Evolutionary conservation across 2,888 invertebrate species (phyloP).

Genomic region (Eucera pruinosa): DNA sequence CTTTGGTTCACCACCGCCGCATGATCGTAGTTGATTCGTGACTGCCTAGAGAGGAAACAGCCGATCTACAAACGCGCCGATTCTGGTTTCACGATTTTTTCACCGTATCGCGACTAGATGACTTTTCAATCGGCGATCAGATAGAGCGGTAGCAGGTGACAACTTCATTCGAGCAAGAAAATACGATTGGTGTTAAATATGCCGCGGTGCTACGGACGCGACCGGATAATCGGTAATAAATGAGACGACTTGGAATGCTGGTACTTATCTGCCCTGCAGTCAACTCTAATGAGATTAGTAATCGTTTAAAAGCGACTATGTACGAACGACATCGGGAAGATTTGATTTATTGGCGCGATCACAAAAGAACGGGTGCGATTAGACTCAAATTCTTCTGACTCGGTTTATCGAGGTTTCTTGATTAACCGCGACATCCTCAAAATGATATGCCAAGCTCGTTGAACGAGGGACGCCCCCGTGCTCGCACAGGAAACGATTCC

Average conservation of each 20-base stretch:
- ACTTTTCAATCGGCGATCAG: slow-evolving; percentile 1
- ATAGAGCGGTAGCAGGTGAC: slow-evolving; percentile 32
- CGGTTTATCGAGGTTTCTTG: slow-evolving; percentile 10
- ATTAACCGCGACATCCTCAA: slow-evolving; percentile 17
- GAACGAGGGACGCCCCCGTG: slow-evolving; percentile 51
- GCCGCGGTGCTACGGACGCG: background rate
- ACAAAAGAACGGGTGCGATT: background rate
- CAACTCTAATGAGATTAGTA: slow-evolving; percentile 48
- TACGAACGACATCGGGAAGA: background rate
- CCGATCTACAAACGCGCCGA: slow-evolving; percentile 29
- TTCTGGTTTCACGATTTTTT: slow-evolving; percentile 39
- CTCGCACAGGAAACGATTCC: slow-evolving; percentile 70
- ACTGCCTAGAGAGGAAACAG: background rate
- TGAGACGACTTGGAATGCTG: slow-evolving; percentile 15
- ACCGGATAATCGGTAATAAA: slow-evolving; percentile 49
- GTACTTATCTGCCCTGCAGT: slow-evolving; percentile 40
- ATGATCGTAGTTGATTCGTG: background rate
- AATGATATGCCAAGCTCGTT: background rate
- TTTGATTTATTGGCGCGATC: slow-evolving; percentile 17
- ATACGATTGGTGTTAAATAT: background rate
- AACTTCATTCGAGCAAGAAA: slow-evolving; percentile 36
- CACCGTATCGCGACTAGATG: slow-evolving; percentile 7
- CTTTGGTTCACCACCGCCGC: background rate
- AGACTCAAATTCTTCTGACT: slow-evolving; percentile 7
- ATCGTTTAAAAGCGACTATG: slow-evolving; percentile 22